Evolutionary conservation across 2,888 invertebrate species (phyloP), one percentile per base, ranked within the genome.

Genomic region (Tetropium fuscum): DNA sequence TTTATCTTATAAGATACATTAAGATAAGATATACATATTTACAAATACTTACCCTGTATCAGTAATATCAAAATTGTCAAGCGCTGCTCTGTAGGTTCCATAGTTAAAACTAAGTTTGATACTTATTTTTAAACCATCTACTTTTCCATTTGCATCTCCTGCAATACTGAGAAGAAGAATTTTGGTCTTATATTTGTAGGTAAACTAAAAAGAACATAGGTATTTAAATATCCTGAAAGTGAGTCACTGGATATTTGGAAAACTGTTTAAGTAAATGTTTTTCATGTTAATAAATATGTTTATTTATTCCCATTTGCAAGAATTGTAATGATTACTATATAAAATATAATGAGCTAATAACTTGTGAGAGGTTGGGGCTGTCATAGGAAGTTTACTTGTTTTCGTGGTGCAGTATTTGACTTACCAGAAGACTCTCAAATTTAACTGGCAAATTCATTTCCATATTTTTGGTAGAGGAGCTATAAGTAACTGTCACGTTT

Each of bases 401-500:
- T n/a, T n/a, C n/a, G n/a, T n/a, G n/a, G n/a, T 19, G 13, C 6
- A 20, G 19, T 10, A 43, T 8, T 30, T 47, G 15, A 60, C 60
- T 65, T 57, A 72, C 73, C 66, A 62, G 25, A n/a, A 73, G 47
- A 8, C 63, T 47, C 3, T 65, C 62, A 27, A 71, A 71, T 40
- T 53, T 57, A 8, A 72, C 51, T 18, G 66, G 63, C 5, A 68
- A 13, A 5, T 20, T 34, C 3, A 70, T 15, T 11, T 32, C 57
- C 18, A 72, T 15, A 25, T 45, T 61, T n/a, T 59, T 66, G 2
- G 60, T 54, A 3, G 41, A 11, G 1, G 56, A 48, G 45, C 60
- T 58, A 44, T 72, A 72, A 10, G 34, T 51, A 22, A 72, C 45
- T 2, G 45, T 40, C 62, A 84, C 84, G 69, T 86, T 83, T 1